Conservation (phyloP, 2,888 invertebrate species). For the Glyphotaelius pellucidus region DNA sequence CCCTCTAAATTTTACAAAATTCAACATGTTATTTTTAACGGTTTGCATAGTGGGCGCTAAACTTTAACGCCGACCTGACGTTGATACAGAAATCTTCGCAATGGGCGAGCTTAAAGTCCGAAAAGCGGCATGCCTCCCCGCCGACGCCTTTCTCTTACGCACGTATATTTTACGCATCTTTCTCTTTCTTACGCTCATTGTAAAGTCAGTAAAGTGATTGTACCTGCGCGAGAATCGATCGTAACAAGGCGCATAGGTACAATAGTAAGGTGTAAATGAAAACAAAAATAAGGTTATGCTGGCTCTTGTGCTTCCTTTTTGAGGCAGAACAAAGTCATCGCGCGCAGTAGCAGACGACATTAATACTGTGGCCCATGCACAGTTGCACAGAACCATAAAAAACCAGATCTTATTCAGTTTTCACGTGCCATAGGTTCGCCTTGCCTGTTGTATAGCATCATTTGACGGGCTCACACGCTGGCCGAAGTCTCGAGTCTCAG, state of each 20-base stretch:
- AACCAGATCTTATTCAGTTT: neutral
- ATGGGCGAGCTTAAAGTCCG: no score
- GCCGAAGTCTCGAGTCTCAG: conserved; percentile 2
- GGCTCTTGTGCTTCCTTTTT: neutral
- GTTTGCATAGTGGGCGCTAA: neutral
- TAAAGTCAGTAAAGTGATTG: no score
- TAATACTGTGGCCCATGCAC: neutral
- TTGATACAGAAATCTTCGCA: no score
- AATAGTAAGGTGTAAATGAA: neutral
- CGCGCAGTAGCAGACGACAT: neutral
- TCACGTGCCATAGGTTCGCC: neutral
- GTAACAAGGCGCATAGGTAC: no score
- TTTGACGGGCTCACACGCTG: neutral
- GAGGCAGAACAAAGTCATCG: neutral
- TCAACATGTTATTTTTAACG: neutral
- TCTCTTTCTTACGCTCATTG: no score
- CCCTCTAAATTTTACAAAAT: neutral
- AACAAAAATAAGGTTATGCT: neutral
- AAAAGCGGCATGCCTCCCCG: no score
- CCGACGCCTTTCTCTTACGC: no score
- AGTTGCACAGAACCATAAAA: neutral
- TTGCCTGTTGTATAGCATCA: neutral
- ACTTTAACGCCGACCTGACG: no score
- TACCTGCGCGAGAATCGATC: no score
- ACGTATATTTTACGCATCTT: no score